Conservation (phyloP, 1,140 invertebrate genomes). For the Nephila pilipes region DNA sequence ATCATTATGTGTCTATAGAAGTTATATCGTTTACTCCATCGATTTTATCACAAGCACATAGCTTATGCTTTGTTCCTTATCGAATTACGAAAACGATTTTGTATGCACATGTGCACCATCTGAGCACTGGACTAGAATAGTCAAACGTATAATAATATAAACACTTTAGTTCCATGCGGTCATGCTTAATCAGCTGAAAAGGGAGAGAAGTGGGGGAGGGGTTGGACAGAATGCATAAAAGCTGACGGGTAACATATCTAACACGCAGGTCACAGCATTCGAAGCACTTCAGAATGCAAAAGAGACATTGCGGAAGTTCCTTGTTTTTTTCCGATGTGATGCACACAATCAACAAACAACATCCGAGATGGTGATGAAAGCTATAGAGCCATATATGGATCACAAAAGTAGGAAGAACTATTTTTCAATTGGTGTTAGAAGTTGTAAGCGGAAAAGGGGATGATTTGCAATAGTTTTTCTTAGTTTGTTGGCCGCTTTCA, state of each 20-base stretch:
- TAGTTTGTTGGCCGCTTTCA: no score
- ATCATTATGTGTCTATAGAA: no score
- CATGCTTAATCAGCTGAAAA: background rate
- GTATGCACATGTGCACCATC: no score
- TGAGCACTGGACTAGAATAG: no score
- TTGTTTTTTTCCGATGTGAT: background rate
- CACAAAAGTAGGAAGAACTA: background rate
- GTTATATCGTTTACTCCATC: no score
- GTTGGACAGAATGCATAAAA: background rate
- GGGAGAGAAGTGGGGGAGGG: background rate
- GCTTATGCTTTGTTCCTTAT: no score
- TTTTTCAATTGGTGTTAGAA: background rate
- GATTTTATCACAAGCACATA: no score
- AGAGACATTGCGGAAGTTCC: constrained; percentile 1
- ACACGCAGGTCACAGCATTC: background rate
- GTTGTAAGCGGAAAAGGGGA: background rate
- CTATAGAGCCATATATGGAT: background rate
- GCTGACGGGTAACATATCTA: background rate
- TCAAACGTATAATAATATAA: no score
- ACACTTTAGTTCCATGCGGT: no score
- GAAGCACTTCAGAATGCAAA: background rate
- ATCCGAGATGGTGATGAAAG: background rate
- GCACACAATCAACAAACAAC: background rate
- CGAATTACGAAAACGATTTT: no score
- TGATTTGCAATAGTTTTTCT: constrained; percentile 8